Percentiles rank a stretch among this genome's conserved stretches.
phyloP scores from a whole-genome alignment of 53 echinoderm and acorn worm genomes.

The Paelopatides confundens region DNA sequence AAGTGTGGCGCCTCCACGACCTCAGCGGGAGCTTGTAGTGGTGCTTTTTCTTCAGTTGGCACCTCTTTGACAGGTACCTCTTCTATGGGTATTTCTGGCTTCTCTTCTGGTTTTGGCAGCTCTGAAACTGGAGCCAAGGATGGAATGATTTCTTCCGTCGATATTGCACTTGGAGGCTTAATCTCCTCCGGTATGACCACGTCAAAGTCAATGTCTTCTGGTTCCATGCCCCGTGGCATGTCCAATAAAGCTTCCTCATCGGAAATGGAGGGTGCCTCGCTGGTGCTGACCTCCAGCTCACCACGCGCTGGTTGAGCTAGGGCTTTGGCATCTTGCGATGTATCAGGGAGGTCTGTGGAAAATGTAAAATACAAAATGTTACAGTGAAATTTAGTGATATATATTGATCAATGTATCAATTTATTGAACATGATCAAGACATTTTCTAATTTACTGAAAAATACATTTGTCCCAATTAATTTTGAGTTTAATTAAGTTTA shows the following conservation, averaged over 20 bases:
- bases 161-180: constrained; percentile 3
- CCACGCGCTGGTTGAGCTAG: constrained; percentile 32
- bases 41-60: constrained; percentile 52
- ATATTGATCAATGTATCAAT: too few relatives aligned
- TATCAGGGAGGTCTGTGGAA: constrained; percentile 31
- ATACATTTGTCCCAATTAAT: neutral
- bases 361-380: too few relatives aligned
- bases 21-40: constrained; percentile 48
- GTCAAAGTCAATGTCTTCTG: constrained; percentile 57
- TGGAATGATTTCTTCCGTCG: constrained; percentile 12
- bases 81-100: constrained; percentile 1
- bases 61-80: constrained; percentile 44
- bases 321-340: neutral
- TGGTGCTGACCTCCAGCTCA: constrained; percentile 74
- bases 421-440: too few relatives aligned
- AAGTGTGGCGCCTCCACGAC: constrained; percentile 89
- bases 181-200: constrained; percentile 57
- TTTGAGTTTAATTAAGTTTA: neutral
- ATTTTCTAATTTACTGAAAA: too few relatives aligned
- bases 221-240: constrained; percentile 60
- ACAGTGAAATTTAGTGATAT: too few relatives aligned
- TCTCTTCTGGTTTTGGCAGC: constrained; percentile 26
- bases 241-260: constrained; percentile 80
- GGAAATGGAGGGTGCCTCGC: constrained; percentile 91
- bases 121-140: constrained; percentile 46